These are phyloP conservation scores for Caenorhabditis macrosperma DNA, from an alignment of 2,888 invertebrate species.

Conservation along the genomic window DNA sequence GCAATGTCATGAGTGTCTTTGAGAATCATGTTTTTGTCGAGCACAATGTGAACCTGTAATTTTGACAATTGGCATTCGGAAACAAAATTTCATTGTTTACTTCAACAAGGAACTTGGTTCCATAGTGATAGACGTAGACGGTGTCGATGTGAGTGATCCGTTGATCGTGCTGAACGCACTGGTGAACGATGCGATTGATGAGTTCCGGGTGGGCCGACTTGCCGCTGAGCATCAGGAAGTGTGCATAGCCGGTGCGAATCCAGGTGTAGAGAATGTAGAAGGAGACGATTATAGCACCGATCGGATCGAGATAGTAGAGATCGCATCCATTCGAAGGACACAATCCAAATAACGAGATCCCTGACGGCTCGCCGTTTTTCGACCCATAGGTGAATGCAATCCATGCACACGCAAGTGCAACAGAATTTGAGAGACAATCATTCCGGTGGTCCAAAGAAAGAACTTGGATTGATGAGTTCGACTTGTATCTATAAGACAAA, in stretches of 20 bases:
- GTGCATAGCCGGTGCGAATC: slow-evolving; percentile 81
- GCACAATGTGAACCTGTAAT: slow-evolving; percentile 81
- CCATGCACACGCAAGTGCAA: slow-evolving; percentile 81
- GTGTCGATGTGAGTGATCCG: slow-evolving; percentile 81
- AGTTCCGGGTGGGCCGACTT: slow-evolving; percentile 78
- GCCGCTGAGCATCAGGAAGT: slow-evolving; percentile 77
- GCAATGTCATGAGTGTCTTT: slow-evolving; percentile 82
- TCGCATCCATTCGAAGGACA: slow-evolving; percentile 22
- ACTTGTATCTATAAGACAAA: slow-evolving; percentile 73
- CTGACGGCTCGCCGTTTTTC: slow-evolving; percentile 1
- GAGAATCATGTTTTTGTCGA: slow-evolving; percentile 81
- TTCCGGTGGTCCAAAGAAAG: slow-evolving; percentile 82
- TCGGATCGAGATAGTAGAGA: slow-evolving; percentile 82
- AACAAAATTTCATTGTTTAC: slow-evolving; percentile 57
- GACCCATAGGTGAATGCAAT: slow-evolving; percentile 32
- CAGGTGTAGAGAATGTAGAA: slow-evolving; percentile 82
- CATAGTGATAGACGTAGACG: slow-evolving; percentile 83
- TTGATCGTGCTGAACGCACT: slow-evolving; percentile 79
- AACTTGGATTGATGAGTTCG: slow-evolving; percentile 80
- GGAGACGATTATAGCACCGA: slow-evolving; percentile 82
- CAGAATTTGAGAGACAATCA: slow-evolving; percentile 82
- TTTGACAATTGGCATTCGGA: too few species aligned
- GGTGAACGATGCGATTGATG: slow-evolving; percentile 80
- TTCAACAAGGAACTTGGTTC: slow-evolving; percentile 81
- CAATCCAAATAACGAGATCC: slow-evolving; percentile 1